Base-by-base conservation (phyloP, 2,797 vertebrate genomes). In the Sitta carolinensis region DNA sequence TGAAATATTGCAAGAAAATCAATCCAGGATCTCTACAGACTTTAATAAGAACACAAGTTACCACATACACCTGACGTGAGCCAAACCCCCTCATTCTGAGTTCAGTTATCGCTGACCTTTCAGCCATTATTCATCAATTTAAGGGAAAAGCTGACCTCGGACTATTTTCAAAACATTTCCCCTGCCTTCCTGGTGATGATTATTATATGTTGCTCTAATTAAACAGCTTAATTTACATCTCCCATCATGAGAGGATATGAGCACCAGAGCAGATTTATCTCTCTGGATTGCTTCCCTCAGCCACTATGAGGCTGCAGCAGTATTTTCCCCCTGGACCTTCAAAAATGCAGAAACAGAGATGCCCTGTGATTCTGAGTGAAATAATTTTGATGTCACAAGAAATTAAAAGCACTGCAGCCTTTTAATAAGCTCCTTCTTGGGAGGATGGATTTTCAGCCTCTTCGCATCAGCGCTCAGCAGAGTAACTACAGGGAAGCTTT, bases 391-490 rank as follows among this genome's bases (percentile, higher is more conserved):
- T 94, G 85, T 92, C 93, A 89, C 50, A 57, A 66, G 80, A 90
- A 94, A 96, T 94, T 13, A 96, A 96, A 96, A 68, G 64, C 72
- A 51, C 61, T 80, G 86, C 83, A 70, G 88, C 30, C 77, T 94
- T 96, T 96, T 94, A 94, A 96, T 97, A 96, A 96, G 45, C 52
- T 88, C 64, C 74, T 94, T 88, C 91, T 87, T 94, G 74, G 94
- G 89, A 96, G 85, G 77, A 94, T 90, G 85, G 72, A 93, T 95
- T 94, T 96, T 91, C 91, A 90, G 86, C 50, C 68, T 92, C 74
- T 63, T 75, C 1, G 11, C 88, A 84, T 74, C 95, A 87, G 77
- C 1, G 13, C 78, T 91, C 30, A 0, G 80, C 86, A 87, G 87
- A 91, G 84, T 82, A 96, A 90, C 91, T 84, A 90, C 80, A 77